Percentiles rank a stretch among this genome's conserved stretches.
Evolutionary conservation across 2,888 invertebrate genomes (phyloP).

Genomic region (Exocentrus adspersus): DNA sequence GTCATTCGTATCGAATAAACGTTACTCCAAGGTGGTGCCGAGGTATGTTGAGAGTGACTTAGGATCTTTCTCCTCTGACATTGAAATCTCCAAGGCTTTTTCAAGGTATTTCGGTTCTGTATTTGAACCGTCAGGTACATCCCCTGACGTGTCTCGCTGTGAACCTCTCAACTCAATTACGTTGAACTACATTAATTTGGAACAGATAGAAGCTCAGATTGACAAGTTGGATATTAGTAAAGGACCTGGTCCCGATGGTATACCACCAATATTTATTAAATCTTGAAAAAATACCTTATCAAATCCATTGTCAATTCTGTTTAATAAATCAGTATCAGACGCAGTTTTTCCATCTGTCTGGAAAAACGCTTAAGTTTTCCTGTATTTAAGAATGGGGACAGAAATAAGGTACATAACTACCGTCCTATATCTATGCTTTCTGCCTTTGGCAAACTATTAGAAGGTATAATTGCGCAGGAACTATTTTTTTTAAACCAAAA

Average conservation of each 20-base stretch:
- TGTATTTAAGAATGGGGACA: conserved; percentile 16
- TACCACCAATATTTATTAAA: not conserved
- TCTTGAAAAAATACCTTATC: too few species aligned
- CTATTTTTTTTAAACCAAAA: conserved; percentile 5
- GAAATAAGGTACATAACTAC: not conserved
- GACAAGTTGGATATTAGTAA: not conserved
- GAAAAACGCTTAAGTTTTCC: conserved; percentile 14
- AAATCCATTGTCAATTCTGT: not conserved
- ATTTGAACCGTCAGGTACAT: not conserved
- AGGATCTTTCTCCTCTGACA: not conserved
- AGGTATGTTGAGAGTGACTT: not conserved
- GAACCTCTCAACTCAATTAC: not conserved
- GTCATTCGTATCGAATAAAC: not conserved
- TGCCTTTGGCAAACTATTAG: conserved; percentile 5
- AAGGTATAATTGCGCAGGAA: conserved; percentile 7
- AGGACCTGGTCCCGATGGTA: not conserved
- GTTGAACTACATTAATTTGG: not conserved
- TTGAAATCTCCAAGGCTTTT: not conserved
- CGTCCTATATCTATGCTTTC: too few species aligned
- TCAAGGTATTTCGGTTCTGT: not conserved
- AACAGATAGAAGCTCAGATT: not conserved
- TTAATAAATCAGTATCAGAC: conserved; percentile 6
- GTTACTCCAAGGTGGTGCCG: not conserved
- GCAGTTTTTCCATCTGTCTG: conserved; percentile 7
- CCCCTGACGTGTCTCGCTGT: not conserved